Conservation (phyloP, 2,113 vertebrate species). For the Herpailurus yagouaroundi region DNA sequence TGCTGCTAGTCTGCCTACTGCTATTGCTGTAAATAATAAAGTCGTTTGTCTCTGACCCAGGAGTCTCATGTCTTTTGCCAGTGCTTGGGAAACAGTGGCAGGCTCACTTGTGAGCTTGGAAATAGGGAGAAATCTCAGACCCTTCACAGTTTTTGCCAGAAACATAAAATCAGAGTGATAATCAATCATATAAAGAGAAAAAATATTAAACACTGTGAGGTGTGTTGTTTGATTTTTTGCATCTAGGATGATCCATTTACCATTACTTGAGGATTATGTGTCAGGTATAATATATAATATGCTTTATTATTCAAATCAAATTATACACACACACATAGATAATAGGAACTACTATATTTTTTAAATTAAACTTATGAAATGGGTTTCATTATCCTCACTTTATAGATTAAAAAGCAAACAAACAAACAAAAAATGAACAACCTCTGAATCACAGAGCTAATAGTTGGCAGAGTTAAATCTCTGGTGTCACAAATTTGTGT, state of each 20-base stretch:
- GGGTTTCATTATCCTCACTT: neutral
- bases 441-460: neutral
- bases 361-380: neutral
- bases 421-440: neutral
- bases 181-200: neutral
- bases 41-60: conserved; percentile 15
- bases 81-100: neutral
- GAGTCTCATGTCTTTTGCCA: neutral
- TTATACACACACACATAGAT: neutral
- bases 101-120: neutral
- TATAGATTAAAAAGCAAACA: neutral
- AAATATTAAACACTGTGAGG: neutral
- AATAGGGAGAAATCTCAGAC: neutral
- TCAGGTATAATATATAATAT: neutral
- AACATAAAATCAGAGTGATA: neutral
- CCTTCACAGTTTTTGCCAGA: neutral
- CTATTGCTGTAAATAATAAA: conserved; percentile 4
- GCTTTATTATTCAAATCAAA: conserved; percentile 4
- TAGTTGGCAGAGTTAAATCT: neutral
- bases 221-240: neutral
- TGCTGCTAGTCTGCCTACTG: neutral
- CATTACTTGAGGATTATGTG: neutral
- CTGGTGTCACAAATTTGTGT: neutral
- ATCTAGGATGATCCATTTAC: neutral
- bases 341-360: neutral